Percentiles rank a stretch among this genome's conserved stretches.
phyloP scores from a whole-genome alignment of 2,888 invertebrate species.

The Synanthedon formicaeformis region DNA sequence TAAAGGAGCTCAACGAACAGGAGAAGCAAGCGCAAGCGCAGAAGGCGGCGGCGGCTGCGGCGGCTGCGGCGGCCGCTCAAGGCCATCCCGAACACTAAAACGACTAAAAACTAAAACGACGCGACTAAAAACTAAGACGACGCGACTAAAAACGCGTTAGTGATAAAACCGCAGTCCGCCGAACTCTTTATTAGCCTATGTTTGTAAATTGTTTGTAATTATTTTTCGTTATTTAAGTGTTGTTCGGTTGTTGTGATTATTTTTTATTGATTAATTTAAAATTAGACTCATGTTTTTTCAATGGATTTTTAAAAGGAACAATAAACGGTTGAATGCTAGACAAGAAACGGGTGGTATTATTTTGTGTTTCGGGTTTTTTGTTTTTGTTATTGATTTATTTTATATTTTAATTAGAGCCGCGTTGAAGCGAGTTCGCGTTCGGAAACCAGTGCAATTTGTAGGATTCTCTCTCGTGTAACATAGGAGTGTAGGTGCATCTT shows the following conservation, averaged over 20 bases:
- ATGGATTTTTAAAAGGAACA: constrained; percentile 44
- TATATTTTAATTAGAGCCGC: constrained; percentile 62
- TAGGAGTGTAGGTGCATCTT: constrained; percentile 66
- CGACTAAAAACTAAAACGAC: not conserved
- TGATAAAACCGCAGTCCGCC: constrained; percentile 48
- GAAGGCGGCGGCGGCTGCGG: constrained; percentile 83
- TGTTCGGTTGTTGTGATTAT: constrained; percentile 72
- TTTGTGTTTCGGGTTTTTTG: constrained; percentile 60
- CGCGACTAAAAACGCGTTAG: constrained; percentile 10
- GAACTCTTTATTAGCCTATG: constrained; percentile 61
- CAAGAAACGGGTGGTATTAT: constrained; percentile 70
- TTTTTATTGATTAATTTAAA: constrained; percentile 48
- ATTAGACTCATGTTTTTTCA: constrained; percentile 46
- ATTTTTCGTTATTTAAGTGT: constrained; percentile 67
- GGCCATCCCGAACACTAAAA: constrained; percentile 69
- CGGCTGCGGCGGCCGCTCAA: constrained; percentile 81
- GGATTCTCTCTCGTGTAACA: constrained; percentile 68
- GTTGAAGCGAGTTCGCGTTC: constrained; percentile 64
- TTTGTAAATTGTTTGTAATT: constrained; percentile 69
- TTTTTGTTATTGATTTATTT: constrained; percentile 59
- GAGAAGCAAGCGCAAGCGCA: constrained; percentile 96
- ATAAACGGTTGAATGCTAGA: constrained; percentile 67
- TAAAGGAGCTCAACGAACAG: constrained; percentile 97
- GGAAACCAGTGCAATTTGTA: constrained; percentile 71
- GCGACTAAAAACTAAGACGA: not conserved